Evolutionary conservation across 2,888 invertebrate genomes (phyloP).

Genomic region (Chorisops tibialis): DNA sequence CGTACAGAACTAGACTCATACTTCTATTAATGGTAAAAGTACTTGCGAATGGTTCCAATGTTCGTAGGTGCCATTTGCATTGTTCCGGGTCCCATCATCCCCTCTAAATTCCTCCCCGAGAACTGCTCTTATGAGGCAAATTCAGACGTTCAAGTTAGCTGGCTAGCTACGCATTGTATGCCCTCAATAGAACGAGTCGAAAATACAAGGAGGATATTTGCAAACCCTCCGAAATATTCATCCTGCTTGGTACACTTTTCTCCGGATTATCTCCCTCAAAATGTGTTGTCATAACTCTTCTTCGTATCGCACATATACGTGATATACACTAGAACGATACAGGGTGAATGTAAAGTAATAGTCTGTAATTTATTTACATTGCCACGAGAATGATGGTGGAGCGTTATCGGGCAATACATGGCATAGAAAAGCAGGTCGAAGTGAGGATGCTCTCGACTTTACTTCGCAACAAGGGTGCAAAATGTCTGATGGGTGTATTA

Average conservation of each 20-base stretch:
- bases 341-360: constrained; percentile 18
- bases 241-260: background rate
- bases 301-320: background rate
- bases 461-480: constrained; percentile 8
- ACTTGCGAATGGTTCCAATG: too few species aligned
- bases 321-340: background rate
- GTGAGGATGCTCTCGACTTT: background rate
- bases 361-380: constrained; percentile 19
- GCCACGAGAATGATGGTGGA: background rate
- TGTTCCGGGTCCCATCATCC: too few species aligned
- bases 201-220: too few species aligned
- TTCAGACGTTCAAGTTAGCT: too few species aligned
- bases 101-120: too few species aligned
- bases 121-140: too few species aligned
- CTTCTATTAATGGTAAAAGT: too few species aligned
- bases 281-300: background rate
- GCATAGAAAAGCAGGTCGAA: background rate
- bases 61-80: too few species aligned
- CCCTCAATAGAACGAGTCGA: too few species aligned
- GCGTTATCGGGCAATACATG: constrained; percentile 1
- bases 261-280: constrained; percentile 4
- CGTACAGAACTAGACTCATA: too few species aligned
- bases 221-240: too few species aligned
- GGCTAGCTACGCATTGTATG: too few species aligned
- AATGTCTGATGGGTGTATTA: constrained; percentile 32